phyloP scores from a whole-genome alignment of 2,113 vertebrate species.

The Sialia sialis region DNA sequence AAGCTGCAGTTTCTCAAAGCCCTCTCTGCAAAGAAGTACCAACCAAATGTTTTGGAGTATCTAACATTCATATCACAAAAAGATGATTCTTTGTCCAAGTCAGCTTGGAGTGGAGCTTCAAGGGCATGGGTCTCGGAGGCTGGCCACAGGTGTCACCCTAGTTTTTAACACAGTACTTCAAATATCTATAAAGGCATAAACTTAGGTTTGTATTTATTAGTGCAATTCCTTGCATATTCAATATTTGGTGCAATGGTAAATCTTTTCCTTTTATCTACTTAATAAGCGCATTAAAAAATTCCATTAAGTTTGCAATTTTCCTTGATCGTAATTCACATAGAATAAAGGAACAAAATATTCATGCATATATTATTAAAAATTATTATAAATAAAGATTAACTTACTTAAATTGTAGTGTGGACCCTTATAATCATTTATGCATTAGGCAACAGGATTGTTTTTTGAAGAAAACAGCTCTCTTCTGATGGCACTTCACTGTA shows the following conservation, averaged over 20 bases:
- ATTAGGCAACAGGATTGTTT: not conserved
- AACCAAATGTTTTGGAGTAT: not conserved
- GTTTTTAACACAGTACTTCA: not conserved
- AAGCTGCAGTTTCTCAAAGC: not conserved
- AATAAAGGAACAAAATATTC: not conserved
- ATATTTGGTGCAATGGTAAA: not conserved
- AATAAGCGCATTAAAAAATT: not conserved
- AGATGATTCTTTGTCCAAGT: not conserved
- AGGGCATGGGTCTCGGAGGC: not conserved
- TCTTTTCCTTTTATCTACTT: not conserved
- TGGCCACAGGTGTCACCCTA: rapidly evolving
- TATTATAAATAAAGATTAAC: not conserved
- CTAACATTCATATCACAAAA: not conserved
- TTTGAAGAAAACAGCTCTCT: not conserved
- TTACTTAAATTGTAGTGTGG: not conserved
- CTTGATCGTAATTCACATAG: not conserved
- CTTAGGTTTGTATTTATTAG: not conserved
- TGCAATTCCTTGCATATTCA: not conserved
- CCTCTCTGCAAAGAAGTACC: not conserved
- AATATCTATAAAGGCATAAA: not conserved
- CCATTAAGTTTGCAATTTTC: not conserved
- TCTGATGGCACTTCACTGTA: not conserved
- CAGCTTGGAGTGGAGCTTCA: not conserved
- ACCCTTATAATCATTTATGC: not conserved
- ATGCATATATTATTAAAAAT: not conserved